A percentile compares a stretch with the other conserved stretches of the same genome.
Conservation (phyloP, 2,113 vertebrate genomes). For the Osmerus mordax region DNA sequence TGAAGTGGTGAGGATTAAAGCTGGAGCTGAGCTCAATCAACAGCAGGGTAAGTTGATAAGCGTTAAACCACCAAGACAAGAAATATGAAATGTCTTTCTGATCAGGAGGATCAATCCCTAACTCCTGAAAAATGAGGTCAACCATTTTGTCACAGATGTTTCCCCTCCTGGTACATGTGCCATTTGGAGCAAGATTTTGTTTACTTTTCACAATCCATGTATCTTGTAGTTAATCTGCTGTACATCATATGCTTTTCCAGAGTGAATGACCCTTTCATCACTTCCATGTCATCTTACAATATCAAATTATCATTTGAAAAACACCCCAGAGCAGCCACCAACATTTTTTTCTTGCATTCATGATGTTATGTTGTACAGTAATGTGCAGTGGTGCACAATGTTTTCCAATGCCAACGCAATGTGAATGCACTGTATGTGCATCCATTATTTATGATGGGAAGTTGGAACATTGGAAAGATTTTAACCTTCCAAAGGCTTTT, state of each 20-base stretch:
- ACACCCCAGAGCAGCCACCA: neutral
- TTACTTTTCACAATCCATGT: no score
- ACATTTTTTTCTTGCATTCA: slow-evolving; percentile 2
- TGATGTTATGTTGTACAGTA: slow-evolving; percentile 45
- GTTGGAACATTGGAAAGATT: slow-evolving; percentile 66
- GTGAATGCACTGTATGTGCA: slow-evolving; percentile 56
- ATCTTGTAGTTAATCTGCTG: no score
- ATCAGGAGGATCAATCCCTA: slow-evolving; percentile 42
- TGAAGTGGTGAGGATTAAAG: slow-evolving; percentile 65
- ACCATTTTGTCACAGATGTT: slow-evolving; percentile 19
- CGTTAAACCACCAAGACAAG: slow-evolving; percentile 55
- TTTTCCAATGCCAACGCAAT: slow-evolving; percentile 60
- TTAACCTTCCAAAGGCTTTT: slow-evolving; percentile 53
- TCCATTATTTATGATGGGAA: slow-evolving; percentile 59
- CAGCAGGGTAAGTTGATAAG: slow-evolving; percentile 60
- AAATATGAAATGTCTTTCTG: slow-evolving; percentile 48
- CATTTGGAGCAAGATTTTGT: slow-evolving; percentile 1
- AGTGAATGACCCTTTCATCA: no score
- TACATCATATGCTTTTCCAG: neutral
- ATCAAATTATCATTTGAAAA: no score
- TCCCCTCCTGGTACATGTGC: slow-evolving; percentile 31
- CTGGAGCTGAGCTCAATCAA: slow-evolving; percentile 59
- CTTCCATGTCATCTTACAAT: no score
- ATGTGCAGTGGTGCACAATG: slow-evolving; percentile 50
- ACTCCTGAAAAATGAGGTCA: slow-evolving; percentile 56